Conservation (phyloP, 2,888 invertebrate species). For the Scotopteryx bipunctaria region DNA sequence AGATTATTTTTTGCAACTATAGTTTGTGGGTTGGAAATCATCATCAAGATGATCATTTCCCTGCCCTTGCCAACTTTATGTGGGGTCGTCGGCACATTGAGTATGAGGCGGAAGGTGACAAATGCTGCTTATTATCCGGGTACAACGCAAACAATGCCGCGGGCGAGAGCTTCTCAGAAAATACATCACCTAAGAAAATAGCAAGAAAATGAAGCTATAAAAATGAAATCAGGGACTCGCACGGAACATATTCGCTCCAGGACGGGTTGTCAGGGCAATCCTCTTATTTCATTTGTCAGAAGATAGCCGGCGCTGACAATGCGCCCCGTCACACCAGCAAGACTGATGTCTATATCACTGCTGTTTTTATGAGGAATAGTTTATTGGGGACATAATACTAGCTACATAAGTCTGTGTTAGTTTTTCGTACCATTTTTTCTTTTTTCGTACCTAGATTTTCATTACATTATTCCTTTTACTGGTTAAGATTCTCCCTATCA, state of each 20-base stretch:
- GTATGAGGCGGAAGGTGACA: too few species aligned
- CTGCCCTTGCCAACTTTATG: too few species aligned
- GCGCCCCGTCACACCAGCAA: slow-evolving; percentile 66
- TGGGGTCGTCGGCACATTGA: too few species aligned
- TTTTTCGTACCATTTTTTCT: not conserved
- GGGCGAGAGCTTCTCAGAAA: too few species aligned
- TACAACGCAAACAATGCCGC: too few species aligned
- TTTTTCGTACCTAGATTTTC: too few species aligned
- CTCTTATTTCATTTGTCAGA: slow-evolving; percentile 78
- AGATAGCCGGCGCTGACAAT: slow-evolving; percentile 63
- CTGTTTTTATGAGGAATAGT: slow-evolving; percentile 40
- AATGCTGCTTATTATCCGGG: too few species aligned
- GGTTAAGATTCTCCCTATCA: too few species aligned
- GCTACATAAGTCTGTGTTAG: not conserved
- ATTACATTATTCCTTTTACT: too few species aligned
- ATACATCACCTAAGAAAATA: slow-evolving; percentile 16
- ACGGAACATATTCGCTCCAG: slow-evolving; percentile 57
- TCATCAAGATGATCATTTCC: too few species aligned
- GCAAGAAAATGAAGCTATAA: slow-evolving; percentile 28
- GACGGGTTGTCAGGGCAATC: slow-evolving; percentile 60
- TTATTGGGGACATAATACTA: slow-evolving; percentile 22
- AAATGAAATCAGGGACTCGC: slow-evolving; percentile 48
- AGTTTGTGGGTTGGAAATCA: too few species aligned
- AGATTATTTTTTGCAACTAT: too few species aligned
- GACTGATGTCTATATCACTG: slow-evolving; percentile 54